phyloP scores from a whole-genome alignment of 2,113 vertebrate species.

The Quiscalus mexicanus region DNA sequence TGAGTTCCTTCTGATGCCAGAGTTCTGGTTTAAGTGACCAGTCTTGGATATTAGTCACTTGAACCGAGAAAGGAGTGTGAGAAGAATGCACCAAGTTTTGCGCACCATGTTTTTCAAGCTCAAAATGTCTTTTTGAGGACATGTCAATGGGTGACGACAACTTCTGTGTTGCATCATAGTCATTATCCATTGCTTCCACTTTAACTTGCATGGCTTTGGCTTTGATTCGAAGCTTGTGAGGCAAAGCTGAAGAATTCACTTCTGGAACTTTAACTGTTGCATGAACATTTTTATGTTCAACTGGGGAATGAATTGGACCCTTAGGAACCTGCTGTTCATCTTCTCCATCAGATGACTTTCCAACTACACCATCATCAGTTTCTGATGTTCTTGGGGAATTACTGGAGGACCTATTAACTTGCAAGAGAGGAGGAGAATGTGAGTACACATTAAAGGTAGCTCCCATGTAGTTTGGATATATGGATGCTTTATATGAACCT shows the following conservation, averaged over 20 bases:
- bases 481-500: conserved; percentile 77
- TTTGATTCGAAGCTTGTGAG: conserved; percentile 95
- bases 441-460: conserved; percentile 78
- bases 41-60: conserved; percentile 88
- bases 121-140: conserved; percentile 78
- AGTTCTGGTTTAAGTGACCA: conserved; percentile 87
- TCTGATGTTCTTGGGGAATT: conserved; percentile 91
- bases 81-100: conserved; percentile 76
- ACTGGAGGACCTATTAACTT: conserved; percentile 85
- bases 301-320: conserved; percentile 79
- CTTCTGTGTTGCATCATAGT: conserved; percentile 85
- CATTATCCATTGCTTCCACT: conserved; percentile 86
- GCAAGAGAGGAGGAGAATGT: conserved; percentile 86
- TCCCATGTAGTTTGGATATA: conserved; percentile 83
- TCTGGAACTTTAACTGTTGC: conserved; percentile 89
- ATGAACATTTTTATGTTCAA: conserved; percentile 82
- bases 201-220: conserved; percentile 91
- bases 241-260: conserved; percentile 85
- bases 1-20: conserved; percentile 83
- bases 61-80: conserved; percentile 85
- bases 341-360: conserved; percentile 92
- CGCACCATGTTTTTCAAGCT: conserved; percentile 68
- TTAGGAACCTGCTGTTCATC: conserved; percentile 97
- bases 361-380: conserved; percentile 83
- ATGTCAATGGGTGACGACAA: conserved; percentile 76